phyloP scores from a whole-genome alignment of 2,797 vertebrate species.

The Cichlasoma orientale region DNA sequence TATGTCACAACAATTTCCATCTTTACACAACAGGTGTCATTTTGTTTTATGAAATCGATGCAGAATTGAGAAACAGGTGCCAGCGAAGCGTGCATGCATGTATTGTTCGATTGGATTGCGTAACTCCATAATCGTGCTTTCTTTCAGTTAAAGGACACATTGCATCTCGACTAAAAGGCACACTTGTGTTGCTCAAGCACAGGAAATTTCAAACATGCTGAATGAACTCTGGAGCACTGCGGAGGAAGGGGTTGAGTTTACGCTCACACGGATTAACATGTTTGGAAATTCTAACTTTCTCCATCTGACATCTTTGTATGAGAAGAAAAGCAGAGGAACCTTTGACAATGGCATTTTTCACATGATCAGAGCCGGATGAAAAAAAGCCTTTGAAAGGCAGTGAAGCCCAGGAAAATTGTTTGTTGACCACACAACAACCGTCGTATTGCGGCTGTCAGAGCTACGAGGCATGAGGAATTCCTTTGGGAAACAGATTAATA shows the following conservation, averaged over 20 bases:
- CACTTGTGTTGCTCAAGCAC: conserved; percentile 70
- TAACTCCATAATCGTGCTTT: conserved; percentile 49
- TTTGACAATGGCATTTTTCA: conserved; percentile 84
- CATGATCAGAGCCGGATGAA: conserved; percentile 79
- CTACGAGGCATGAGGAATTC: conserved; percentile 78
- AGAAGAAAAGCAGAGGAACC: conserved; percentile 81
- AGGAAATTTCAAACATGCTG: conserved; percentile 72
- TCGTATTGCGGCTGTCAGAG: conserved; percentile 82
- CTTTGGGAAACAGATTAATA: conserved; percentile 85
- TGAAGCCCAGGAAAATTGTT: conserved; percentile 88
- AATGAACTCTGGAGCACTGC: conserved; percentile 64
- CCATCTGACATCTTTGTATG: conserved; percentile 83
- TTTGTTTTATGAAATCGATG: conserved; percentile 53
- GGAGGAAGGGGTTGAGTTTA: conserved; percentile 75
- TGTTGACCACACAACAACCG: conserved; percentile 86
- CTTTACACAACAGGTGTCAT: conserved; percentile 61
- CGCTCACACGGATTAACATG: conserved; percentile 77
- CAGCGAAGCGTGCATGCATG: conserved; percentile 14
- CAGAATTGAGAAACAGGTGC: conserved; percentile 38
- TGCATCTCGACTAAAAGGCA: conserved; percentile 63
- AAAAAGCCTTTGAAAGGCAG: conserved; percentile 84
- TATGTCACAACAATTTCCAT: conserved; percentile 56
- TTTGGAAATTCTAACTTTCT: conserved; percentile 83
- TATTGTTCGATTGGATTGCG: conserved; percentile 37
- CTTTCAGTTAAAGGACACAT: conserved; percentile 49